phyloP scores from a whole-genome alignment of 2,113 vertebrate genomes.

The Myrmophylax atrothorax region DNA sequence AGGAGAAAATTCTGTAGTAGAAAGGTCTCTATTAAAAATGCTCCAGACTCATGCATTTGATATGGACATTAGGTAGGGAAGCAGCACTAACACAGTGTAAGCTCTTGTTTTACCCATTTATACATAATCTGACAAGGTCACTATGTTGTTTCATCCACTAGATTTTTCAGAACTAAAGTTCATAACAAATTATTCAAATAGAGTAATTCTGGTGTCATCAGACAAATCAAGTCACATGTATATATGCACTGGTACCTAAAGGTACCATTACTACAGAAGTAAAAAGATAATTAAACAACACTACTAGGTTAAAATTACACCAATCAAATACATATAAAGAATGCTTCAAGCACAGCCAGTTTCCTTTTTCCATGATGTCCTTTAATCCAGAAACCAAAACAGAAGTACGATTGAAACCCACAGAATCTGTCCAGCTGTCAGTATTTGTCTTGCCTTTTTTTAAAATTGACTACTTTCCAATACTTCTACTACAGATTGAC shows the following conservation, averaged over 20 bases:
- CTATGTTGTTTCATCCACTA: not conserved
- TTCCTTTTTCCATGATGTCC: not conserved
- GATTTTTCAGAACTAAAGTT: not conserved
- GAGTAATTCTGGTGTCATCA: not conserved
- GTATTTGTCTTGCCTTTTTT: not conserved
- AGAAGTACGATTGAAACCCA: not conserved
- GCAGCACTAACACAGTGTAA: not conserved
- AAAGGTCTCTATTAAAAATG: not conserved
- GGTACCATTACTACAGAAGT: not conserved
- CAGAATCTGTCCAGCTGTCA: not conserved
- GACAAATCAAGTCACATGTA: not conserved
- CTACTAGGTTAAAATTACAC: not conserved
- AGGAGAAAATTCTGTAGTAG: not conserved
- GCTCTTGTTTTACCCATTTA: not conserved
- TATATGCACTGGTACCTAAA: not conserved
- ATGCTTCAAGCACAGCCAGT: not conserved
- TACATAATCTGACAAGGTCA: not conserved
- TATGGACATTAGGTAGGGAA: not conserved
- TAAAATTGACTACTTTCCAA: not conserved
- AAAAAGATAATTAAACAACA: not conserved
- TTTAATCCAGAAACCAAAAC: not conserved
- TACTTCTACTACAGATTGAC: not conserved
- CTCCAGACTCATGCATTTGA: accelerated
- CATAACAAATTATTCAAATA: not conserved
- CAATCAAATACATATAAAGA: not conserved